A percentile compares a stretch with the other conserved stretches of the same genome.
Evolutionary conservation across 1,140 invertebrate genomes (phyloP).

Genomic region (Ceratitis capitata): DNA sequence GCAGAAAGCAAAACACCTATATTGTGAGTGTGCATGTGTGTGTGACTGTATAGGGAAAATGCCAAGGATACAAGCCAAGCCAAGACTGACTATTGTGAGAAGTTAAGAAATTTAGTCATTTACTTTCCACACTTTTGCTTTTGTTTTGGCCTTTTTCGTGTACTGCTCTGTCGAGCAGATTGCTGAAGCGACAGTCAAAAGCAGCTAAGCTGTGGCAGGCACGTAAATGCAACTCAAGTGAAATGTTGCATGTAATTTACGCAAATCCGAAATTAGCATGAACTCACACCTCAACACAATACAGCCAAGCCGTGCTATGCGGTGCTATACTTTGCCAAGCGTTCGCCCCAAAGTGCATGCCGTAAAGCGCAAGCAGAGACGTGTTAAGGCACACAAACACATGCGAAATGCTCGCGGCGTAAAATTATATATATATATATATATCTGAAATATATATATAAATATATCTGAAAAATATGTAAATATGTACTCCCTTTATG

Average conservation of each 20-base stretch:
- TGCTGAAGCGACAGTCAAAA: background rate
- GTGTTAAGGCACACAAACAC: background rate
- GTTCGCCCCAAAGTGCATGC: background rate
- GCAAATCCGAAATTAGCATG: slow-evolving; percentile 38
- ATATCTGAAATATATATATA: too few relatives aligned
- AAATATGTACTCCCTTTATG: too few relatives aligned
- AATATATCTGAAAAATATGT: too few relatives aligned
- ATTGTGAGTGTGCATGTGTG: background rate
- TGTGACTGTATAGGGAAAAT: background rate
- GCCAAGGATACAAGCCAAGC: background rate
- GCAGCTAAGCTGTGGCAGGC: background rate
- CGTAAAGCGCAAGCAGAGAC: background rate
- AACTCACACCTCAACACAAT: background rate
- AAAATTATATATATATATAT: background rate
- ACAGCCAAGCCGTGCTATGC: too few relatives aligned
- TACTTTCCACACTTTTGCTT: background rate
- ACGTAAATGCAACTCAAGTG: slow-evolving; percentile 31
- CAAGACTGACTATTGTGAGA: background rate
- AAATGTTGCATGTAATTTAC: slow-evolving; percentile 39
- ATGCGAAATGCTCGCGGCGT: background rate
- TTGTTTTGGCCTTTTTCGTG: background rate
- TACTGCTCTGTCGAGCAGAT: too few relatives aligned
- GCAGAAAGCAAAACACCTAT: background rate
- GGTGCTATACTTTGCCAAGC: background rate
- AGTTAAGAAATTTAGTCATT: slow-evolving; percentile 9